Conservation (phyloP, 2,888 invertebrate species). For the Polia nebulosa region DNA sequence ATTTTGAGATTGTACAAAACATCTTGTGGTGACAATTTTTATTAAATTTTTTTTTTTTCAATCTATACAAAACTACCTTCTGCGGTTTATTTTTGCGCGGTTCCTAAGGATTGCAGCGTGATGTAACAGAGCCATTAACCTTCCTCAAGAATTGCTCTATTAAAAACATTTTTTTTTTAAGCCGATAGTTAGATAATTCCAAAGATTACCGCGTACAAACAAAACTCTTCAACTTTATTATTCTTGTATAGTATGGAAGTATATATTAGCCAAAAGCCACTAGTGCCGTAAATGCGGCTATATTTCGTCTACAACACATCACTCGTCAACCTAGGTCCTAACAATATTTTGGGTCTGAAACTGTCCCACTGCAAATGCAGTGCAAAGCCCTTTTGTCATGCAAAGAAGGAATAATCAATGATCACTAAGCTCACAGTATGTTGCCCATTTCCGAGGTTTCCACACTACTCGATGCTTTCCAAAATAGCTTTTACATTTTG, state of each 20-base stretch:
- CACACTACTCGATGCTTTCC: not conserved
- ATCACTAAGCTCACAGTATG: not conserved
- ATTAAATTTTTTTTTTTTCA: not conserved
- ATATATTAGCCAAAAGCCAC: not conserved
- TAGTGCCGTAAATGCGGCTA: not conserved
- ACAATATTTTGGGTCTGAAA: not conserved
- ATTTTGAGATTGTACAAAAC: constrained; percentile 20
- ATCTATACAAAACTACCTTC: not conserved
- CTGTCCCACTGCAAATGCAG: not conserved
- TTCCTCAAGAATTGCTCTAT: not conserved
- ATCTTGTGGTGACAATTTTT: not conserved
- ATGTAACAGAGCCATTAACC: not conserved
- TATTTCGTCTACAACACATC: not conserved
- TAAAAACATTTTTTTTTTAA: not conserved
- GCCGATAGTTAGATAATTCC: not conserved
- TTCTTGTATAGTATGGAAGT: too few relatives aligned
- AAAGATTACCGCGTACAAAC: not conserved
- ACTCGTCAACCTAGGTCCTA: not conserved
- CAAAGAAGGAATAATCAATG: constrained; percentile 39
- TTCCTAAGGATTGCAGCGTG: not conserved
- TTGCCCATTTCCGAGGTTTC: not conserved
- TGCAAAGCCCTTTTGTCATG: constrained; percentile 28
- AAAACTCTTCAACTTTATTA: too few relatives aligned
- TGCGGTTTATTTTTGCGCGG: not conserved
- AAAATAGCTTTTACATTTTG: not conserved